Evolutionary conservation across 2,797 vertebrate species (phyloP), one percentile per base, ranked within the genome.

Genomic region (Hypotaenidia philippensis): DNA sequence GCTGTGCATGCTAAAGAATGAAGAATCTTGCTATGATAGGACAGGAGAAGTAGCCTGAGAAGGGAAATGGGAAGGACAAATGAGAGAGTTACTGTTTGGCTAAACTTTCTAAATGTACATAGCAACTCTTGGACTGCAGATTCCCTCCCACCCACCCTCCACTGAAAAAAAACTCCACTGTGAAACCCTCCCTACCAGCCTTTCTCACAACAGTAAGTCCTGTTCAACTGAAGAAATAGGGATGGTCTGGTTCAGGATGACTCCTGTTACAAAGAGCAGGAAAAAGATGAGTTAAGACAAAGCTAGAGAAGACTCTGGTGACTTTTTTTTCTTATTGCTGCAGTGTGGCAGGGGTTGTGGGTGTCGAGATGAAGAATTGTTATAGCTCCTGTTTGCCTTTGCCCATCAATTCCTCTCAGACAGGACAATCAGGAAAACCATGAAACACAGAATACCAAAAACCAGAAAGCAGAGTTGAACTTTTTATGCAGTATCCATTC

Each of bases 151-250:
- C 4, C 1, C 21, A 57, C 10, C 9, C 11, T 44, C 13, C 10
- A 11, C 2, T 38, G 47, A 29, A 61, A 81, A 53, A 3, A 49
- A 44, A 5, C 17, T 50, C 15, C 11, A 10, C 16, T 45, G 8
- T 23, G 20, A 86, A 64, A 36, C 0, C 1, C 5, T 66, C 3
- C 6, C 26, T 44, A 27, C 36, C 40, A 56, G 32, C 1, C 10
- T 29, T 47, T 71, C 23, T 64, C 25, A 27, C 13, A 69, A 34
- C 4, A 60, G 6, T 55, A 56, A 59, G 17, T 57, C 26, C 22
- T 20, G 7, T 26, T 70, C 29, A 77, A 11, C 20, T 53, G n/a
- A 65, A 22, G 13, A 45, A 56, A 23, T 25, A 76, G 25, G 9
- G 40, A 64, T 31, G 3, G 15, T 19, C 25, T 11, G 14, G 11